Percentiles rank a stretch among this genome's conserved stretches.
phyloP scores from a whole-genome alignment of 2,113 vertebrate genomes.

The Epinephelus cyanopodus region DNA sequence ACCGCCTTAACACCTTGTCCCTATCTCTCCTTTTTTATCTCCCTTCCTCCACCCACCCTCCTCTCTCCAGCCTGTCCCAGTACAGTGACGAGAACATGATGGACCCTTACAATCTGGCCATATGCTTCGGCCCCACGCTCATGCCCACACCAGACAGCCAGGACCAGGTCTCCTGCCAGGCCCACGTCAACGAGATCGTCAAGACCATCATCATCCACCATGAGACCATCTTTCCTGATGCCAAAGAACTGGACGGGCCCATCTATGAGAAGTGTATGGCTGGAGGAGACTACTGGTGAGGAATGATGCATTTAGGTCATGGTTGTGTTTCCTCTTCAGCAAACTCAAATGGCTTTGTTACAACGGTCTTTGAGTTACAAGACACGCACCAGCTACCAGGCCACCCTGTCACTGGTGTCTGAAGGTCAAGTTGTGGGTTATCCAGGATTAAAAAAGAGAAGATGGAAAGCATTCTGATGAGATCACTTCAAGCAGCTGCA shows the following conservation, averaged over 20 bases:
- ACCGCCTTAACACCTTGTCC: neutral
- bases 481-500: constrained; percentile 38
- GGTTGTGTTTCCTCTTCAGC: neutral
- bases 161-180: constrained; percentile 98
- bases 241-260: constrained; percentile 96
- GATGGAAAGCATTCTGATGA: constrained; percentile 26
- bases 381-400: neutral
- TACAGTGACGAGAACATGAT: constrained; percentile 99
- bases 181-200: constrained; percentile 97
- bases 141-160: constrained; percentile 98
- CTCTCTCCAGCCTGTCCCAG: constrained; percentile 90
- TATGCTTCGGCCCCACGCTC: constrained; percentile 97
- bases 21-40: neutral
- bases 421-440: neutral
- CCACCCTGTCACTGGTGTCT: neutral
- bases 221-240: constrained; percentile 96
- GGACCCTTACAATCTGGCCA: constrained; percentile 98
- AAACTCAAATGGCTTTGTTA: neutral
- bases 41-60: neutral
- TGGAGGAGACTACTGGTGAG: constrained; percentile 97
- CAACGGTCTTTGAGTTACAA: neutral
- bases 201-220: constrained; percentile 99
- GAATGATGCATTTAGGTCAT: neutral
- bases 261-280: constrained; percentile 99
- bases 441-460: constrained; percentile 1